Percentiles rank a stretch among this genome's conserved stretches.
Evolutionary conservation across 2,113 vertebrate species (phyloP).

Genomic region (mouse (Mus musculus)): DNA sequence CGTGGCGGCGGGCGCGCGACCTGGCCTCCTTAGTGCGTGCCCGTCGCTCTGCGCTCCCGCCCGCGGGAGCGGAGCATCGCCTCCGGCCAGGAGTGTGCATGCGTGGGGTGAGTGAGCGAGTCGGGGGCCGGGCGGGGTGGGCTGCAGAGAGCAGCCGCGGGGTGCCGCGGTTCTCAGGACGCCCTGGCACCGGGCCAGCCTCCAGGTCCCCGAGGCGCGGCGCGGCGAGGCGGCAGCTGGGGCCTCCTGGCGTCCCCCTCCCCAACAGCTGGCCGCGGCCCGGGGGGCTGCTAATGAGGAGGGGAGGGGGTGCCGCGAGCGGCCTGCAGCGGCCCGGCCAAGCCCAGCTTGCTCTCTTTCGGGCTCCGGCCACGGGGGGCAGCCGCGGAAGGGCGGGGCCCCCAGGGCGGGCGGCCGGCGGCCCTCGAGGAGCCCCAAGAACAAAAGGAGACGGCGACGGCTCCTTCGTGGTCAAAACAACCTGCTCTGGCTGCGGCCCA

Average conservation of each 20-base stretch:
- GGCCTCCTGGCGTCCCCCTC: slow-evolving; percentile 62
- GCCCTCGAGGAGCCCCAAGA: slow-evolving; percentile 79
- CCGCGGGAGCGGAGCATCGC: slow-evolving; percentile 79
- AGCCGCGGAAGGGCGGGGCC: slow-evolving; percentile 82
- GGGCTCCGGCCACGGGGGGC: slow-evolving; percentile 54
- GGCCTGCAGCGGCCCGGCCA: neutral
- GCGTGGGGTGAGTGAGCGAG: slow-evolving; percentile 82
- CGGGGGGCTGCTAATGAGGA: slow-evolving; percentile 31
- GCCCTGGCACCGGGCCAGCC: slow-evolving; percentile 74
- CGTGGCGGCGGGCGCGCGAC: slow-evolving; percentile 80
- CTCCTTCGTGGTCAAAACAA: slow-evolving; percentile 79
- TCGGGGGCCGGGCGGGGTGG: slow-evolving; percentile 74
- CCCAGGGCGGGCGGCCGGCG: slow-evolving; percentile 65
- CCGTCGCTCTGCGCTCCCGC: slow-evolving; percentile 74
- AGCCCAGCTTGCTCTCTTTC: slow-evolving; percentile 33
- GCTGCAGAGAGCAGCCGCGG: slow-evolving; percentile 72
- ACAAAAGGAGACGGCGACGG: slow-evolving; percentile 83
- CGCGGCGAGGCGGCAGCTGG: slow-evolving; percentile 68
- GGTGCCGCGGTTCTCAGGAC: slow-evolving; percentile 76
- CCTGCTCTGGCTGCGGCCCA: slow-evolving; percentile 79
- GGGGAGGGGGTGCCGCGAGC: slow-evolving; percentile 56
- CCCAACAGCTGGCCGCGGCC: slow-evolving; percentile 73
- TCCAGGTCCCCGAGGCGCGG: slow-evolving; percentile 50
- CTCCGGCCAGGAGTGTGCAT: slow-evolving; percentile 80
- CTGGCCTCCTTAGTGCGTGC: slow-evolving; percentile 75